Evolutionary conservation across 1,140 invertebrate genomes (phyloP), one percentile per base, ranked within the genome.

Genomic region (Prorops nasuta): DNA sequence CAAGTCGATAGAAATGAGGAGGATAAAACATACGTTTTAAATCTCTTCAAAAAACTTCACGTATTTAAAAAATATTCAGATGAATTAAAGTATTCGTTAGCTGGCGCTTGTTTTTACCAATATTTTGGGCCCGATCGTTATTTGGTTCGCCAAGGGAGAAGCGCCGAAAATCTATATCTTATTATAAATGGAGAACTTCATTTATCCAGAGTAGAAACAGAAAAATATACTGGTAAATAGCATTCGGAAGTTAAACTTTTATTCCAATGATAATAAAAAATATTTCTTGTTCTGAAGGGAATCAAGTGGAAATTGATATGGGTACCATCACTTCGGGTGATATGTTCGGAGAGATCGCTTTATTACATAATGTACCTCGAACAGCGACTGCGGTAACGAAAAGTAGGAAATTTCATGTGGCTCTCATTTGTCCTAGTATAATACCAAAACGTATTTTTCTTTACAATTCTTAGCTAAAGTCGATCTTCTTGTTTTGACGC

Each of bases 301-400:
- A 3, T 9, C 44, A 0, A 49, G 31, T 20, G n/a, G 39, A 59
- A 49, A 32, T 60, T 12, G 45, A 66, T 18, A 58, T 66, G 32
- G 69, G 65, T 9, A 57, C 31, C 1, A 58, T 74, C 42, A 51
- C 52, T 20, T 15, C 73, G 1, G 84, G 83, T 0, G 80, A 83
- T 39, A 81, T 82, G 71, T 84, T 86, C 56, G 84, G 84, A 0
- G 82, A 85, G 60, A 77, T 84, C 14, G 81, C 82, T n/a, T 60
- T 86, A 16, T 59, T 86, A 16, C 83, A 85, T 49, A 74, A 76
- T 10, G 77, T 84, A 39, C 72, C 75, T 10, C 77, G 84, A 55
- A 79, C 79, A 16, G 78, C 80, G 2, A 84, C 83, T 2, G 77
- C 80, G 36, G 75, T 76, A 10, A 81, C 80, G 18, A 69, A 70